phyloP scores from a whole-genome alignment of 2,113 vertebrate species.

The Oceanites oceanicus region DNA sequence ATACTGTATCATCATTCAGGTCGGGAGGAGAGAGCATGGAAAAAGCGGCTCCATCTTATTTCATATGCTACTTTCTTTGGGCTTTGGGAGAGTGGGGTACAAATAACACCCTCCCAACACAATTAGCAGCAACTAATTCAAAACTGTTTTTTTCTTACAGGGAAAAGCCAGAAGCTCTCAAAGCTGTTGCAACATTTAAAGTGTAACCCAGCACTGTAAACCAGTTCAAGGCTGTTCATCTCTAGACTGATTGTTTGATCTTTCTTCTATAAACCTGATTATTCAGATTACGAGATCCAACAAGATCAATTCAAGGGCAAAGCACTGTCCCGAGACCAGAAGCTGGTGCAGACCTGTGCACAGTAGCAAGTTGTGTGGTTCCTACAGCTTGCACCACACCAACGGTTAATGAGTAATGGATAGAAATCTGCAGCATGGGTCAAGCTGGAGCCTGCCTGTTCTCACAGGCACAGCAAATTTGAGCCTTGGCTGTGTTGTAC shows the following conservation, averaged over 20 bases:
- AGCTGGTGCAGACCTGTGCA: rapidly evolving
- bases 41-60: neutral
- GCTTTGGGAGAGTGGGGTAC: neutral
- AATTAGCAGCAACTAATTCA: neutral
- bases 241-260: neutral
- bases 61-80: neutral
- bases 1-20: neutral
- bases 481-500: neutral
- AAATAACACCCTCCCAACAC: neutral
- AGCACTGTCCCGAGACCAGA: neutral
- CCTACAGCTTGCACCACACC: neutral
- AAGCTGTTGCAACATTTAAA: neutral
- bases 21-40: neutral
- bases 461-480: neutral
- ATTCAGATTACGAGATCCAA: neutral
- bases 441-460: neutral
- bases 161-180: neutral
- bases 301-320: neutral
- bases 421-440: neutral
- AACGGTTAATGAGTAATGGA: neutral
- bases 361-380: neutral
- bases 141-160: neutral
- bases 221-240: neutral
- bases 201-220: neutral
- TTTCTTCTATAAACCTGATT: neutral